phyloP scores from a whole-genome alignment of 2,888 invertebrate species.

The Oscheius myriophilus region DNA sequence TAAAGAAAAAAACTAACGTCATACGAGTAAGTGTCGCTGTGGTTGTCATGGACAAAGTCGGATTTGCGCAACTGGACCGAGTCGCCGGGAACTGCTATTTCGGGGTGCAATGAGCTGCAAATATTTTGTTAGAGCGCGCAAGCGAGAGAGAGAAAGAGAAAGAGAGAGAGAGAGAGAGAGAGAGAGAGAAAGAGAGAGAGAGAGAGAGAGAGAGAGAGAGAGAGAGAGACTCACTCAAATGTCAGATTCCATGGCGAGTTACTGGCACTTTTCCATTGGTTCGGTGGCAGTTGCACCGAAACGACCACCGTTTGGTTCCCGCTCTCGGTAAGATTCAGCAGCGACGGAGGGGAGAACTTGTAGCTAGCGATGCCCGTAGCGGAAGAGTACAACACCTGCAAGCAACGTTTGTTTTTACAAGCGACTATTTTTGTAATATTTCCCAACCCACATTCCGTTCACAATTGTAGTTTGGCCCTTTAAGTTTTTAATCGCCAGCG shows the following conservation, averaged over 20 bases:
- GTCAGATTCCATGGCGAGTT: not conserved
- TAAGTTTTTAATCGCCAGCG: too few relatives aligned
- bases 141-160: too few relatives aligned
- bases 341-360: conserved; percentile 8
- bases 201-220: not conserved
- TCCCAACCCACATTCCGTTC: too few relatives aligned
- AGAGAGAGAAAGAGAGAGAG: too few relatives aligned
- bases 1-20: conserved; percentile 5
- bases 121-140: too few relatives aligned
- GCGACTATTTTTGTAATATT: too few relatives aligned
- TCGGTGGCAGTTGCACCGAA: not conserved
- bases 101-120: conserved; percentile 25
- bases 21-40: conserved; percentile 8
- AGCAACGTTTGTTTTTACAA: not conserved
- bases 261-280: not conserved
- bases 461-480: too few relatives aligned
- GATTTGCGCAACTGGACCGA: not conserved
- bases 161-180: not conserved
- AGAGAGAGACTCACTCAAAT: conserved; percentile 3
- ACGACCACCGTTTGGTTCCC: conserved; percentile 17
- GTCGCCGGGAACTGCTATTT: conserved; percentile 3
- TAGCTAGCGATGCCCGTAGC: conserved; percentile 15
- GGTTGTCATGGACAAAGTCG: conserved; percentile 2
- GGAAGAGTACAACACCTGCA: conserved; percentile 17
- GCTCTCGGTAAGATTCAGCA: conserved; percentile 20